A percentile compares a stretch with the other conserved stretches of the same genome.
phyloP scores from a whole-genome alignment of 2,888 invertebrate genomes.

The Hermaeophaga mercurialis region DNA sequence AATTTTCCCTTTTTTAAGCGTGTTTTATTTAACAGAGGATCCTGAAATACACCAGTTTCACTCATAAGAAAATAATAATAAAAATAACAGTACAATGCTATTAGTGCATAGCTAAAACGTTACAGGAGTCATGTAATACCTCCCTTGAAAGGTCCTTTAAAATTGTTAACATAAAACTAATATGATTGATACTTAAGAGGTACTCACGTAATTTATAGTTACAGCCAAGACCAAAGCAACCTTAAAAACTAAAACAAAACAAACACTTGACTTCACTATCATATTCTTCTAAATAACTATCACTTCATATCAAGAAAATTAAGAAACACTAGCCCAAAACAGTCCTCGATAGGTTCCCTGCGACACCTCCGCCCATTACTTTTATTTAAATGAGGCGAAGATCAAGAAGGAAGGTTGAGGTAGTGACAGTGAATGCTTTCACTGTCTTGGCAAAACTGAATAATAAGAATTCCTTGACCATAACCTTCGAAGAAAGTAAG shows the following conservation, averaged over 20 bases:
- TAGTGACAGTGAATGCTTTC: conserved; percentile 45
- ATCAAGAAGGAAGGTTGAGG: conserved; percentile 13
- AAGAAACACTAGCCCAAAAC: conserved; percentile 11
- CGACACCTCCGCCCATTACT: conserved; percentile 3
- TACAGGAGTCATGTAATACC: too few species aligned
- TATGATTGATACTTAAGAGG: too few species aligned
- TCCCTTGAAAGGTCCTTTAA: too few species aligned
- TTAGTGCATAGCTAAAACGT: too few species aligned
- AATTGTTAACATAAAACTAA: too few species aligned
- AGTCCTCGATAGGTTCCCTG: conserved; percentile 9
- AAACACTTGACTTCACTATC: conserved; percentile 24
- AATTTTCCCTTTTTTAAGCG: conserved; percentile 27
- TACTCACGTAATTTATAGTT: conserved; percentile 9
- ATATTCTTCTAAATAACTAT: conserved; percentile 21
- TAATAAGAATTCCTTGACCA: conserved; percentile 42
- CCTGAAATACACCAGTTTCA: conserved; percentile 11
- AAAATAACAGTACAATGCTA: too few species aligned
- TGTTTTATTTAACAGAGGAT: neutral
- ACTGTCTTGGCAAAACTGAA: conserved; percentile 45
- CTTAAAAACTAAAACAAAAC: conserved; percentile 10
- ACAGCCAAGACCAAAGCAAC: neutral
- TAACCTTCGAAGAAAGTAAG: conserved; percentile 45
- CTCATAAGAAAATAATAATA: too few species aligned
- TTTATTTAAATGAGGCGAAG: conserved; percentile 14
- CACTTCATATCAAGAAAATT: too few species aligned